phyloP scores from a whole-genome alignment of 2,113 vertebrate species.

The Castor canadensis region DNA sequence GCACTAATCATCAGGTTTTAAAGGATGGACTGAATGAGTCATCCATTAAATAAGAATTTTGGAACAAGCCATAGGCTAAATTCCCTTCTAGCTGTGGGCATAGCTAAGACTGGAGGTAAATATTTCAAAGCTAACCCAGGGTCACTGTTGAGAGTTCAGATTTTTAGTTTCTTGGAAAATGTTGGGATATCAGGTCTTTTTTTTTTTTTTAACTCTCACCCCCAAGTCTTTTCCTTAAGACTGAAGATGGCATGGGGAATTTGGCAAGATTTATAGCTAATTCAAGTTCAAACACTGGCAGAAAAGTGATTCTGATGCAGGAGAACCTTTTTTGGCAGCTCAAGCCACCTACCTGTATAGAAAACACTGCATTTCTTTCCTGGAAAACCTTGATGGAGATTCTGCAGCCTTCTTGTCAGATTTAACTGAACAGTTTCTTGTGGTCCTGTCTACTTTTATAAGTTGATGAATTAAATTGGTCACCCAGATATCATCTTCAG shows the following conservation, averaged over 20 bases:
- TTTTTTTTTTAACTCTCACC: too few species aligned
- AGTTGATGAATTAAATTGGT: not conserved
- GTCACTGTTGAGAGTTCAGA: not conserved
- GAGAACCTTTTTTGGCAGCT: not conserved
- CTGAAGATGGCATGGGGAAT: not conserved
- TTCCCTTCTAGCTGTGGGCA: not conserved
- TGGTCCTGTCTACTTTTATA: not conserved
- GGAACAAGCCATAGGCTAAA: not conserved
- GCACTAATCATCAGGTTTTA: not conserved
- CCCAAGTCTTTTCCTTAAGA: not conserved
- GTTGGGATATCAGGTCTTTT: not conserved
- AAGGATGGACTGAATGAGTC: not conserved
- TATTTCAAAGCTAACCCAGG: constrained; percentile 18
- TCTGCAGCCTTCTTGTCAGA: not conserved
- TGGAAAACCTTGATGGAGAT: not conserved
- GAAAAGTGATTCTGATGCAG: not conserved
- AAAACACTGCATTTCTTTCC: not conserved
- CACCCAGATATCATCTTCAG: not conserved
- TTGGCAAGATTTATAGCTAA: not conserved
- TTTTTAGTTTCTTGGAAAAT: constrained; percentile 50
- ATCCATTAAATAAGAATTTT: constrained; percentile 14
- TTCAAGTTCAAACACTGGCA: constrained; percentile 24
- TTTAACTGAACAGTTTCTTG: not conserved
- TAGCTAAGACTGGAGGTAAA: constrained; percentile 20
- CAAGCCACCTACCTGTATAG: not conserved